Conservation (phyloP, 2,797 vertebrate species). For the Crocodylus rhombifer region DNA sequence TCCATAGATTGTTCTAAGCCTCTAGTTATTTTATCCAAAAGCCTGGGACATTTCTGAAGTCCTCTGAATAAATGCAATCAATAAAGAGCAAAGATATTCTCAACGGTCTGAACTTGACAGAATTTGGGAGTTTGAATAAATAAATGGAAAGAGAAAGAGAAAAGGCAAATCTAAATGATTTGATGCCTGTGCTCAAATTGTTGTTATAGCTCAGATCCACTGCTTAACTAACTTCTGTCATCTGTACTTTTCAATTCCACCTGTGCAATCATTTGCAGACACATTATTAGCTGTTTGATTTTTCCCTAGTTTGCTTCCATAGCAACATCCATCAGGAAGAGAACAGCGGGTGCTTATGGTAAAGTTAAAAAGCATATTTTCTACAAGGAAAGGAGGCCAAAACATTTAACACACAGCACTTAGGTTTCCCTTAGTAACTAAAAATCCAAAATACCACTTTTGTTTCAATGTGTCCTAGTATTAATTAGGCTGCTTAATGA, state of each 20-base stretch:
- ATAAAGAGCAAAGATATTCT: slow-evolving; percentile 17
- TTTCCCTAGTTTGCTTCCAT: slow-evolving; percentile 73
- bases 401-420: slow-evolving; percentile 65
- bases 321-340: slow-evolving; percentile 74
- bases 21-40: neutral
- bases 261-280: slow-evolving; percentile 72
- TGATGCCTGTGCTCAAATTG: slow-evolving; percentile 21
- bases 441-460: slow-evolving; percentile 57
- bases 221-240: slow-evolving; percentile 65
- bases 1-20: neutral
- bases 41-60: neutral
- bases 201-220: slow-evolving; percentile 17
- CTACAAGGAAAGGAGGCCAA: slow-evolving; percentile 70
- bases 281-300: slow-evolving; percentile 69
- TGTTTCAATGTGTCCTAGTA: slow-evolving; percentile 61
- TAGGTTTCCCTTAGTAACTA: slow-evolving; percentile 67
- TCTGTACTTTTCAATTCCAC: slow-evolving; percentile 68
- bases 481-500: slow-evolving; percentile 73
- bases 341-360: slow-evolving; percentile 68
- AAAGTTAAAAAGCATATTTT: slow-evolving; percentile 69
- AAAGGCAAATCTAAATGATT: neutral
- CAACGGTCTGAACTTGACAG: neutral
- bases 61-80: neutral
- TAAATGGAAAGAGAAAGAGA: neutral
- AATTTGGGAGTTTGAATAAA: neutral